A percentile compares a stretch with the other conserved stretches of the same genome.
Conservation (phyloP, 1,140 invertebrate genomes). For the Wiebesia pumilae region DNA sequence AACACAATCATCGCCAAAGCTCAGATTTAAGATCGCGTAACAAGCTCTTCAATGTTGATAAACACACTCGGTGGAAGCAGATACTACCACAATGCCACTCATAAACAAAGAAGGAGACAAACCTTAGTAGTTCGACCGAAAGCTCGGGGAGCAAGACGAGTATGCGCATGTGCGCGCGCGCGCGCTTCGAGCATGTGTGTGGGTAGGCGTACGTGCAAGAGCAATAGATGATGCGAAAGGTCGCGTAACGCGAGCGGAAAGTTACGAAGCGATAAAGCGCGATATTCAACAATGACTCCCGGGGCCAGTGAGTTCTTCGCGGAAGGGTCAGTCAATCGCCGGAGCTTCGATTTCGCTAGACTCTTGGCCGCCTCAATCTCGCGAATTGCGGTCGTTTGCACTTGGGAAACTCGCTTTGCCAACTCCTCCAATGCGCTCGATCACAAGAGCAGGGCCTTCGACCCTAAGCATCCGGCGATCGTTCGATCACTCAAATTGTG, state of each 20-base stretch:
- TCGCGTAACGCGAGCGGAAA: conserved; percentile 59
- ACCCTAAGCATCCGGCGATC: not conserved
- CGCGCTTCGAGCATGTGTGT: not conserved
- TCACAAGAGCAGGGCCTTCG: not conserved
- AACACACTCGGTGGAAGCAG: conserved; percentile 30
- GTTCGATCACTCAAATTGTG: not conserved
- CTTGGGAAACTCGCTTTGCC: not conserved
- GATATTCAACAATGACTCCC: conserved; percentile 43
- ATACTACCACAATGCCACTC: conserved; percentile 7
- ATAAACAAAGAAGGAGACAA: conserved; percentile 27
- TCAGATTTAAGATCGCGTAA: conserved; percentile 11
- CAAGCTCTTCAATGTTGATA: conserved; percentile 34
- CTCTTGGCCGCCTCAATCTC: conserved; percentile 50
- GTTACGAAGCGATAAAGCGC: conserved; percentile 58
- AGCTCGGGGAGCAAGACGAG: too few species aligned
- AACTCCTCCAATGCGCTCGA: not conserved
- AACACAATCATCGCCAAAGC: not conserved
- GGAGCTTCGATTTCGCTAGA: conserved; percentile 45
- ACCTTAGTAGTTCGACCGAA: not conserved
- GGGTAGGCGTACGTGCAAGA: not conserved
- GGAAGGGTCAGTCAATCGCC: not conserved
- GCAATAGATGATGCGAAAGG: conserved; percentile 40
- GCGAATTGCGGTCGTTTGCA: not conserved
- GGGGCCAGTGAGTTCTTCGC: conserved; percentile 21
- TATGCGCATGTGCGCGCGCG: not conserved